These are phyloP conservation scores for Proterorhinus semilunaris DNA, from an alignment of 2,113 vertebrate species.

Conservation along the genomic window DNA sequence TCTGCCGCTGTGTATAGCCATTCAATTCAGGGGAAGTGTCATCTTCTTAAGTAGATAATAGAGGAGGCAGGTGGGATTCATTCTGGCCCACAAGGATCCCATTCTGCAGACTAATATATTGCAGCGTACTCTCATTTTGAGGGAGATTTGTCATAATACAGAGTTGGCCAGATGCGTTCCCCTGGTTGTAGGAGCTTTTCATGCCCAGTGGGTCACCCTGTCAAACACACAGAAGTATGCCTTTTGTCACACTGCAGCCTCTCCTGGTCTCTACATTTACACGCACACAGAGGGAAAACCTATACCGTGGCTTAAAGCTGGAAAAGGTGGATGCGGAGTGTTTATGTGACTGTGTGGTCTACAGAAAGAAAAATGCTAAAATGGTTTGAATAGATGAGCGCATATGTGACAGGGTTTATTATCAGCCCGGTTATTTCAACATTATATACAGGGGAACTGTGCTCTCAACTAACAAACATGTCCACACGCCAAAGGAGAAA, in stretches of 20 bases:
- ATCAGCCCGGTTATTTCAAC: too few species aligned
- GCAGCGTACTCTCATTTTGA: conserved; percentile 61
- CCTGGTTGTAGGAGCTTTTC: conserved; percentile 47
- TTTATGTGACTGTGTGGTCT: too few species aligned
- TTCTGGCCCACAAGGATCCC: conserved; percentile 38
- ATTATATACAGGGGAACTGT: too few species aligned
- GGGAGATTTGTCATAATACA: conserved; percentile 73
- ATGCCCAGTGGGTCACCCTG: conserved; percentile 66
- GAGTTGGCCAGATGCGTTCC: conserved; percentile 52
- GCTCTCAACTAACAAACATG: too few species aligned
- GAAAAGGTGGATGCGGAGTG: conserved; percentile 26
- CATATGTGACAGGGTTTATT: too few species aligned
- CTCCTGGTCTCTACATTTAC: conserved; percentile 20
- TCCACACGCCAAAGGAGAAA: too few species aligned
- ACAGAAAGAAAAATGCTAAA: too few species aligned
- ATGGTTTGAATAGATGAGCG: too few species aligned
- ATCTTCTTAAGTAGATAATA: conserved; percentile 43
- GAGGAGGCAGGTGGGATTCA: conserved; percentile 50
- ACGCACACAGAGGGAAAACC: conserved; percentile 14
- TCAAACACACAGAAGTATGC: conserved; percentile 56
- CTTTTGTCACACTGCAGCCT: conserved; percentile 54
- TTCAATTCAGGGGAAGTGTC: conserved; percentile 26
- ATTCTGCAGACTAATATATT: conserved; percentile 58
- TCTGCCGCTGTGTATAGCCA: conserved; percentile 1
- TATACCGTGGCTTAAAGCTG: conserved; percentile 42